Conservation (phyloP, 2,888 invertebrate species). For the Anorthoa munda region DNA sequence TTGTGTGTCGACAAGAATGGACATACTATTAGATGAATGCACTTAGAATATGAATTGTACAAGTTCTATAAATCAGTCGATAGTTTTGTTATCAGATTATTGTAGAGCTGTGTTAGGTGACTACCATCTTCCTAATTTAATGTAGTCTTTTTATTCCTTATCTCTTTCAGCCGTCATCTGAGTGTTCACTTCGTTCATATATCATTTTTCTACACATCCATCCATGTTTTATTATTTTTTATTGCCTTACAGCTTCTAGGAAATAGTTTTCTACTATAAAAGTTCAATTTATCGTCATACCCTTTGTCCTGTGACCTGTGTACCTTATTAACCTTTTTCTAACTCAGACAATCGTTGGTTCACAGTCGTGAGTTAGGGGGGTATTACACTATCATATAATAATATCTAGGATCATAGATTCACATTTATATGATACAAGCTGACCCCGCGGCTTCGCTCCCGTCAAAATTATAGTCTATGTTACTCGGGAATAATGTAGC, state of each 20-base stretch:
- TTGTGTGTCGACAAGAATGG: constrained; percentile 1
- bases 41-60: not conserved
- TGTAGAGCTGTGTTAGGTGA: too few relatives aligned
- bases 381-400: too few relatives aligned
- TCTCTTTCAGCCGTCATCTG: not conserved
- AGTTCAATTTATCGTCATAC: not conserved
- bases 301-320: not conserved
- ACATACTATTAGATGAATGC: not conserved
- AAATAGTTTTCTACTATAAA: not conserved
- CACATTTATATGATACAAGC: too few relatives aligned
- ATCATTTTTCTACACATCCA: not conserved
- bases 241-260: too few relatives aligned
- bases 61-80: not conserved
- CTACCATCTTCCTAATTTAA: too few relatives aligned
- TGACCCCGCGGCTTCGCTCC: too few relatives aligned
- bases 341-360: not conserved
- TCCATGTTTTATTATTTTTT: too few relatives aligned
- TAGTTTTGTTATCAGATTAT: not conserved
- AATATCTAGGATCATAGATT: too few relatives aligned
- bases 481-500: too few relatives aligned
- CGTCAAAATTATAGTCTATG: too few relatives aligned
- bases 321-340: constrained; percentile 15
- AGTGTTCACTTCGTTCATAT: not conserved
- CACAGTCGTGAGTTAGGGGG: not conserved
- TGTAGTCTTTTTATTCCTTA: not conserved